Conservation (phyloP, 1,140 invertebrate species). For the Nymphalis io region DNA sequence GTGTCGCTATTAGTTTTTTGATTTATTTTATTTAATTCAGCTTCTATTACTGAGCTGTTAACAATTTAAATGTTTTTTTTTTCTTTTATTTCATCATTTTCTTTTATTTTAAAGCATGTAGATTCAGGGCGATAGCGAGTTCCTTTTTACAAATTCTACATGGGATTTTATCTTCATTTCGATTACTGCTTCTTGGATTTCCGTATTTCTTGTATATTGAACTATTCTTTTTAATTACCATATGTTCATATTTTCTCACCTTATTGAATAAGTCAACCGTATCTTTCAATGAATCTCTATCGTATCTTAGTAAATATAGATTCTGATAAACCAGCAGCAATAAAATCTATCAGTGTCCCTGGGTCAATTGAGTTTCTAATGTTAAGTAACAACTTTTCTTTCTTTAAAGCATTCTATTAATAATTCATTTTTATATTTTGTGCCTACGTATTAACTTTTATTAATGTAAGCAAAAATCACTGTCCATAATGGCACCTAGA, state of each 20-base stretch:
- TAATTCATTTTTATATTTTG: too few relatives aligned
- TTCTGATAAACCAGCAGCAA: slow-evolving; percentile 27
- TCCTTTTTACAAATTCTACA: too few relatives aligned
- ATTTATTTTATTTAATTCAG: slow-evolving; percentile 20
- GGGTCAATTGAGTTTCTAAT: not conserved
- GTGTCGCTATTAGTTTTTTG: slow-evolving; percentile 31
- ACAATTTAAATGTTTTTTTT: slow-evolving; percentile 28
- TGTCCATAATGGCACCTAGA: too few relatives aligned
- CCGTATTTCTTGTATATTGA: not conserved
- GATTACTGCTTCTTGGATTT: not conserved
- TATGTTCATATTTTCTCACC: slow-evolving; percentile 30
- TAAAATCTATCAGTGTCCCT: not conserved
- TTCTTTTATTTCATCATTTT: slow-evolving; percentile 8
- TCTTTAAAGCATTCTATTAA: too few relatives aligned
- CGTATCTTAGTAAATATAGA: slow-evolving; percentile 29
- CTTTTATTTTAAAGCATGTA: slow-evolving; percentile 18
- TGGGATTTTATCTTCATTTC: not conserved
- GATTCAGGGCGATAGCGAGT: too few relatives aligned
- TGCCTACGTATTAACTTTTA: too few relatives aligned
- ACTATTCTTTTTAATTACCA: slow-evolving; percentile 23
- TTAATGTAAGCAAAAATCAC: too few relatives aligned
- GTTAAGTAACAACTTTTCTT: too few relatives aligned
- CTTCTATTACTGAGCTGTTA: slow-evolving; percentile 37
- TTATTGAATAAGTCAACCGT: slow-evolving; percentile 34
- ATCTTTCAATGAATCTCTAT: slow-evolving; percentile 33